Base-by-base conservation (phyloP, 2,888 invertebrate genomes). In the Notodonta ziczac region DNA sequence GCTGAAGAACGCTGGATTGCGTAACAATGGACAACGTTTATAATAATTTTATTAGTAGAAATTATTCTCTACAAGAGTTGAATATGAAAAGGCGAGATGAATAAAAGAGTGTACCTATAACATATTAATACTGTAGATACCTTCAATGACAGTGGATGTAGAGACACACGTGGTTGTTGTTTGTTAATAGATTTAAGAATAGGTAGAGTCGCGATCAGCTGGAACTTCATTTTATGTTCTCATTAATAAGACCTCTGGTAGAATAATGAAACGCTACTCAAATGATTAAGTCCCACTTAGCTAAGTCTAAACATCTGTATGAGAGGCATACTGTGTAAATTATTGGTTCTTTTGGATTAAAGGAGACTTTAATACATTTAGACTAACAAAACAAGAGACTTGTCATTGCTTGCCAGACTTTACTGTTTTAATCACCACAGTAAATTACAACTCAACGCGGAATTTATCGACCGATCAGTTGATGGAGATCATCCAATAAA, bases 11-110 rank as follows among this genome's bases (percentile, higher is more conserved):
- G 65, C 79, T 81, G 77, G 83, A 90, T 90, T 87, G 87, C 86
- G 88, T 87, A 89, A 90, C 88, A 89, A 91, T 88, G 88, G 85
- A 81, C 81, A 80, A 79, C 83, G 82, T 87, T 87, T 87, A 85
- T 87, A 84, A 86, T 84, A 83, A 83, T 83, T 83, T 80, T 84
- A 79, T 77, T 81, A 78, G 80, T 76, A 70, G 72, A 74, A 74
- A 78, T 81, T 75, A 75, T 75, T 72, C 70, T 72, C 61, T 74
- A 74, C 75, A 70, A 69, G 70, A 66, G 72, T 67, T 59, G 69
- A 68, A 72, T 75, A 67, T 62, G 58, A 69, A 72, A 58, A 59
- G 42, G 46, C 35, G 54, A 16, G 42, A 58, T 51, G 56, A n/a
- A 46, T n/a, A 46, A n/a, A n/a, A 12, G 44, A 44, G 12, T 44